phyloP scores from a whole-genome alignment of 2,113 vertebrate genomes.

The Macaca fascicularis region T2T-MFA8v1.1 NC_088380.1:178965501-178966000 shows the following conservation, averaged over 20 bases:
- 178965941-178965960: not conserved
- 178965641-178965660: not conserved
- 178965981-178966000: not conserved
- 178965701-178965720: not conserved
- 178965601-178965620: not conserved
- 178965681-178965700: not conserved
- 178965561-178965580: not conserved
- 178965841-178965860: rapidly evolving
- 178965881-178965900: slow-evolving; percentile 56
- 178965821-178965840: not conserved
- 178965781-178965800: not conserved
- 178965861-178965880: not conserved
- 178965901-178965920: not conserved
- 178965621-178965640: not conserved
- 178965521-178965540: not conserved
- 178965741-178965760: not conserved
- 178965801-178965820: not conserved
- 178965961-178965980: not conserved
- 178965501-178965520: not conserved
- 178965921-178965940: not conserved
- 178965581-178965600: not conserved
- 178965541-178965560: not conserved
- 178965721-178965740: not conserved
- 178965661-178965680: rapidly evolving
- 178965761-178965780: not conserved